Conservation (phyloP, 2,797 vertebrate species). For the Onychomys arenicola region DNA sequence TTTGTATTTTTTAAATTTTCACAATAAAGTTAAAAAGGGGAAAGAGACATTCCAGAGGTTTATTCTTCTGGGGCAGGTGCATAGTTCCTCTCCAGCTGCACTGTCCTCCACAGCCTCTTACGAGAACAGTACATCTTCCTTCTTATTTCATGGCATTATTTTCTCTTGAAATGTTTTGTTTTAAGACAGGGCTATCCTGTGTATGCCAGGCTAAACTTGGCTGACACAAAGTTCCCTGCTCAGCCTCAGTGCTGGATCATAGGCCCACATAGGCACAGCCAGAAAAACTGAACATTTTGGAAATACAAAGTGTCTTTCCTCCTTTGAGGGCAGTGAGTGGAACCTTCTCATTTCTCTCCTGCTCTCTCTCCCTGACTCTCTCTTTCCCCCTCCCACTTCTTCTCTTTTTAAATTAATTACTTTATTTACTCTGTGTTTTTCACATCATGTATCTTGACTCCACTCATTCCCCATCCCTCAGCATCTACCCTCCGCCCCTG, state of each 20-base stretch:
- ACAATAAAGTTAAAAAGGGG: constrained; percentile 29
- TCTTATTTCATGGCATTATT: neutral
- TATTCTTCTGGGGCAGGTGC: neutral
- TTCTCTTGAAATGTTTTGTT: constrained; percentile 10
- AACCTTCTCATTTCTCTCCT: neutral
- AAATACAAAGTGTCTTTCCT: neutral
- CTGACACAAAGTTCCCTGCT: neutral
- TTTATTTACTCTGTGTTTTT: too few species aligned
- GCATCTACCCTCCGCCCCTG: too few species aligned
- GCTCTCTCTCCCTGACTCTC: too few species aligned
- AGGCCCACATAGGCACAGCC: neutral
- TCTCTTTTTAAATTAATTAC: too few species aligned
- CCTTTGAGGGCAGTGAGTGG: neutral
- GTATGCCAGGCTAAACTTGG: neutral
- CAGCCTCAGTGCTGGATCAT: neutral
- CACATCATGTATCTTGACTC: too few species aligned
- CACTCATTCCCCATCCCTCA: too few species aligned
- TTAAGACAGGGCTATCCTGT: neutral
- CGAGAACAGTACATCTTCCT: neutral
- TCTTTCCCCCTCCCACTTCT: neutral
- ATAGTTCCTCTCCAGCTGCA: neutral
- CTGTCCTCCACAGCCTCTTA: neutral
- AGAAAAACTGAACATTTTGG: neutral
- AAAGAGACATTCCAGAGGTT: neutral
- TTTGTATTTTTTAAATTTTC: neutral